Conservation (phyloP, 2,797 vertebrate species). For the Synaphobranchus kaupii region DNA sequence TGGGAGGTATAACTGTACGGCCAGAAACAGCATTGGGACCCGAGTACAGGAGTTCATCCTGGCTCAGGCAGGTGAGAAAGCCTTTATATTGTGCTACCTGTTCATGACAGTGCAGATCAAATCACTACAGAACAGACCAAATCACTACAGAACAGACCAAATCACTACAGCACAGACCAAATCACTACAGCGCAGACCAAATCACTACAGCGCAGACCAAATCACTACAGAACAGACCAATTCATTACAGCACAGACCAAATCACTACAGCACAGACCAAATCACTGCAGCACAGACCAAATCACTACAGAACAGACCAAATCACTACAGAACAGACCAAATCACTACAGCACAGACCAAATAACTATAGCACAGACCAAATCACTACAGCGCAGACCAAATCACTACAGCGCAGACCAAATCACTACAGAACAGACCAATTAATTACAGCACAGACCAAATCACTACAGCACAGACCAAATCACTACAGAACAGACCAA, state of each 20-base stretch:
- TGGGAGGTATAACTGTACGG: conserved; percentile 77
- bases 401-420: not conserved
- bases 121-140: too few species aligned
- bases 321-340: too few species aligned
- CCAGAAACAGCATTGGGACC: conserved; percentile 76
- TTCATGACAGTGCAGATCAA: not conserved
- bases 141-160: not conserved
- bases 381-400: not conserved
- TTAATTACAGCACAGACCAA: not conserved
- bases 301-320: too few species aligned
- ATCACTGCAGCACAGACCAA: not conserved
- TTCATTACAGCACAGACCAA: not conserved
- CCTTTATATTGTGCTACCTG: not conserved
- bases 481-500: too few species aligned
- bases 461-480: not conserved
- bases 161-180: not conserved
- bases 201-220: not conserved
- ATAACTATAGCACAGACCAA: not conserved
- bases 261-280: too few species aligned
- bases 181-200: not conserved
- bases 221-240: not conserved
- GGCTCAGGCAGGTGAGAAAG: conserved; percentile 73
- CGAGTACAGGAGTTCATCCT: conserved; percentile 75
- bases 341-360: too few species aligned
- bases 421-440: not conserved